phyloP scores from a whole-genome alignment of 2,113 vertebrate genomes.

The Percina caprodes region DNA sequence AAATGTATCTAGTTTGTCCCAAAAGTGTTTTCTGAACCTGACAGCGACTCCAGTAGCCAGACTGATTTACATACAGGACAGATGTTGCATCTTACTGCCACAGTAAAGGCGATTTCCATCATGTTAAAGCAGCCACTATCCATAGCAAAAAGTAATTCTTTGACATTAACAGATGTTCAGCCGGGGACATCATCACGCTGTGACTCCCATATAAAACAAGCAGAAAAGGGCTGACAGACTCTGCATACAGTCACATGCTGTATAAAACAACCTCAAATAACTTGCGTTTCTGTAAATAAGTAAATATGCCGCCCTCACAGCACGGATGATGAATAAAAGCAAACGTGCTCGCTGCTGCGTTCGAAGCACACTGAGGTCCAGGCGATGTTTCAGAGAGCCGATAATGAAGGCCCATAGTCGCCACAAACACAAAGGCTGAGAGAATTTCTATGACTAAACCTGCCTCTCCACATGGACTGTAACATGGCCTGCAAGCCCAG shows the following conservation, averaged over 20 bases:
- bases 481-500: slow-evolving; percentile 51
- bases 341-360: slow-evolving; percentile 1
- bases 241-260: slow-evolving; percentile 3
- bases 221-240: slow-evolving; percentile 12
- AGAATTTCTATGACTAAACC: slow-evolving; percentile 56
- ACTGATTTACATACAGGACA: slow-evolving; percentile 66
- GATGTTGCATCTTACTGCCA: slow-evolving; percentile 53
- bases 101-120: slow-evolving; percentile 56
- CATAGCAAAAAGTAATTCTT: slow-evolving; percentile 42
- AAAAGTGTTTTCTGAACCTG: slow-evolving; percentile 31
- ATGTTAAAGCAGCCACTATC: slow-evolving; percentile 59
- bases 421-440: slow-evolving; percentile 47
- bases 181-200: slow-evolving; percentile 17
- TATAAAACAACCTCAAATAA: background rate
- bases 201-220: slow-evolving; percentile 24
- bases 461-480: slow-evolving; percentile 54
- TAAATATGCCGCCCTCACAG: slow-evolving; percentile 18
- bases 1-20: slow-evolving; percentile 17
- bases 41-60: background rate
- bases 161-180: slow-evolving; percentile 70
- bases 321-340: slow-evolving; percentile 37
- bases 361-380: slow-evolving; percentile 25
- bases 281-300: slow-evolving; percentile 46
- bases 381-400: slow-evolving; percentile 19
- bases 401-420: slow-evolving; percentile 48